Evolutionary conservation across 2,888 invertebrate species (phyloP).

Genomic region (Cataglyphis albicans): DNA sequence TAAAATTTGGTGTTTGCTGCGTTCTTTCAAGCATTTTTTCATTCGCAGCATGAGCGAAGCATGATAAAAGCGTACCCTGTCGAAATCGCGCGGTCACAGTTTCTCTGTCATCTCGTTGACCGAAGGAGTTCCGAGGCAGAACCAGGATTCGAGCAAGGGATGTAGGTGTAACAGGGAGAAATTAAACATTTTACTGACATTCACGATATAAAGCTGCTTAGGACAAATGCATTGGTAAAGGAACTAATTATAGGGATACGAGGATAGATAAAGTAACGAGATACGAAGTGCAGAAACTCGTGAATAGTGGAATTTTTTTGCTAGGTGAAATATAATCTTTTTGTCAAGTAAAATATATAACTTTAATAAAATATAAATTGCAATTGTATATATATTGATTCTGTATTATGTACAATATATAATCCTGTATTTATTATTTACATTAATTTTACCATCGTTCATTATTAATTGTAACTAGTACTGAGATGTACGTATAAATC

Average conservation of each 20-base stretch:
- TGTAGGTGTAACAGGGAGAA: conserved; percentile 63
- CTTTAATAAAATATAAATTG: not conserved
- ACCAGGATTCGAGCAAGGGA: conserved; percentile 68
- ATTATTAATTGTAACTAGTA: not conserved
- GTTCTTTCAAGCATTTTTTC: conserved; percentile 32
- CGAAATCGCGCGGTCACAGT: conserved; percentile 44
- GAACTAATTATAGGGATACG: conserved; percentile 22
- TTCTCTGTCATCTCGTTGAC: conserved; percentile 67
- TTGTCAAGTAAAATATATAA: conserved; percentile 5
- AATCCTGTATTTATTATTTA: conserved; percentile 33
- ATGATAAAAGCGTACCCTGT: conserved; percentile 33
- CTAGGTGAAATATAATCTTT: not conserved
- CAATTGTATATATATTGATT: not conserved
- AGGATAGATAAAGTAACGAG: not conserved
- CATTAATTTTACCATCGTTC: conserved; percentile 11
- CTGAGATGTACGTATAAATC: conserved; percentile 6
- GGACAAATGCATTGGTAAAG: conserved; percentile 57
- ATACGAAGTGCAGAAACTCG: not conserved
- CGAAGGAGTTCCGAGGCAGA: conserved; percentile 59
- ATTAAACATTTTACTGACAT: conserved; percentile 70
- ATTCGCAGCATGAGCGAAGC: conserved; percentile 49
- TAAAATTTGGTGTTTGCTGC: not conserved
- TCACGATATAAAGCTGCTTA: conserved; percentile 70
- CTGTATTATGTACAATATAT: conserved; percentile 25
- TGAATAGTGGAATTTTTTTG: conserved; percentile 5